Conservation (phyloP, 2,113 vertebrate species). For the Podarcis cretensis region DNA sequence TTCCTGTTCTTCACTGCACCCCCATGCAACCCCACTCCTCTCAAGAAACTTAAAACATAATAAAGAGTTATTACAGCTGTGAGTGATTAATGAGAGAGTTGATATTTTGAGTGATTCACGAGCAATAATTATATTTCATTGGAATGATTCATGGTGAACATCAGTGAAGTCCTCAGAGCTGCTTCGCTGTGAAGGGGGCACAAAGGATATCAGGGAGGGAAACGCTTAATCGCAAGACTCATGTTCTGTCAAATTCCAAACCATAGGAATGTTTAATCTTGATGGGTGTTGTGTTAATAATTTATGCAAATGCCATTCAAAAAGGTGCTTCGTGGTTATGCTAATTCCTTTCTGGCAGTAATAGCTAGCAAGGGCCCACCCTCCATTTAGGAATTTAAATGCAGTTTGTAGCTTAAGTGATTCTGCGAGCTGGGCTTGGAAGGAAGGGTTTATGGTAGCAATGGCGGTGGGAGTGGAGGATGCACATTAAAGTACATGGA, state of each 20-base stretch:
- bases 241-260: background rate
- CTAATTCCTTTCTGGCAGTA: background rate
- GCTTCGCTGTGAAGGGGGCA: rapidly evolving
- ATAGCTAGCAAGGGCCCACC: background rate
- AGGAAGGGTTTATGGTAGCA: no score
- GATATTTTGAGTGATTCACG: constrained; percentile 28
- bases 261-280: constrained; percentile 11
- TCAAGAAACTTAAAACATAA: constrained; percentile 35
- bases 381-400: background rate
- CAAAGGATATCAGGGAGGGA: background rate
- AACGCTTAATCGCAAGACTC: background rate
- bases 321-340: background rate
- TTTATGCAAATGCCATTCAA: background rate
- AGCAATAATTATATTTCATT: constrained; percentile 28
- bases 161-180: constrained; percentile 24
- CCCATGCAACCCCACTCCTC: background rate
- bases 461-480: background rate
- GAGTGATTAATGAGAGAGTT: constrained; percentile 37
- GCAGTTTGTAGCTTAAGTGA: background rate
- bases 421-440: background rate
- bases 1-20: background rate
- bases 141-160: background rate
- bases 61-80: constrained; percentile 47
- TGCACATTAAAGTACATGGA: background rate
- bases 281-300: background rate